phyloP scores from a whole-genome alignment of 2,797 vertebrate genomes.

The Danio tinwini region DNA sequence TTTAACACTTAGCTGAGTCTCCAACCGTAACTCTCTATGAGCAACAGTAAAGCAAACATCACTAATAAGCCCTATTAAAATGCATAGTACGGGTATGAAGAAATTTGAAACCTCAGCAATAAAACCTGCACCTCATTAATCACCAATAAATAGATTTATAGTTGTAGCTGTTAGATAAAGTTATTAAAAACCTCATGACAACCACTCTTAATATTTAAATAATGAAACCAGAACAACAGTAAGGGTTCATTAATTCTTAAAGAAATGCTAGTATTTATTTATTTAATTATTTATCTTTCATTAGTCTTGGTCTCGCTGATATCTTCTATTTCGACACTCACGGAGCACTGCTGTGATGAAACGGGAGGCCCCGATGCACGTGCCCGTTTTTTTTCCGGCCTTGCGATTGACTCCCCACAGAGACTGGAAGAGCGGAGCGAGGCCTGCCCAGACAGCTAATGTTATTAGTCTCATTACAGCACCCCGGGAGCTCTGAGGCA shows the following conservation, averaged over 20 bases:
- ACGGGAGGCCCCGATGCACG: slow-evolving; percentile 47
- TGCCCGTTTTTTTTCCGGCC: slow-evolving; percentile 42
- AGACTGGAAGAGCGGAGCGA: slow-evolving; percentile 64
- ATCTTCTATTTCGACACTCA: slow-evolving; percentile 67
- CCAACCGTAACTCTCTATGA: not conserved
- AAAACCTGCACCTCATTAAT: slow-evolving; percentile 39
- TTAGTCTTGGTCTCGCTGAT: slow-evolving; percentile 68
- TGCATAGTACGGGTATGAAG: slow-evolving; percentile 10
- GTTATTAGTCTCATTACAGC: slow-evolving; percentile 74
- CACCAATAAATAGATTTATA: slow-evolving; percentile 40
- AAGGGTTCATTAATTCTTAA: slow-evolving; percentile 28
- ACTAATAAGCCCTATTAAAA: slow-evolving; percentile 44
- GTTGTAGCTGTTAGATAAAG: slow-evolving; percentile 25
- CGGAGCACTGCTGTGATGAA: slow-evolving; percentile 57
- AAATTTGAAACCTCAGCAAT: slow-evolving; percentile 39
- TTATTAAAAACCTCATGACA: slow-evolving; percentile 34
- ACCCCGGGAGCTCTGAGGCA: slow-evolving; percentile 69
- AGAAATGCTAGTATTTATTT: slow-evolving; percentile 52
- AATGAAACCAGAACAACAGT: not conserved
- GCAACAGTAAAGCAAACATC: not conserved
- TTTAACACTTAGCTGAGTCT: not conserved
- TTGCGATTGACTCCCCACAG: slow-evolving; percentile 61
- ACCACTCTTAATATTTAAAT: slow-evolving; percentile 16
- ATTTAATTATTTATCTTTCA: slow-evolving; percentile 58
- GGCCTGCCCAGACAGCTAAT: slow-evolving; percentile 71